These are phyloP conservation scores for Anoplopoma fimbria DNA, from an alignment of 2,113 vertebrate species.

Conservation along the genomic window DNA sequence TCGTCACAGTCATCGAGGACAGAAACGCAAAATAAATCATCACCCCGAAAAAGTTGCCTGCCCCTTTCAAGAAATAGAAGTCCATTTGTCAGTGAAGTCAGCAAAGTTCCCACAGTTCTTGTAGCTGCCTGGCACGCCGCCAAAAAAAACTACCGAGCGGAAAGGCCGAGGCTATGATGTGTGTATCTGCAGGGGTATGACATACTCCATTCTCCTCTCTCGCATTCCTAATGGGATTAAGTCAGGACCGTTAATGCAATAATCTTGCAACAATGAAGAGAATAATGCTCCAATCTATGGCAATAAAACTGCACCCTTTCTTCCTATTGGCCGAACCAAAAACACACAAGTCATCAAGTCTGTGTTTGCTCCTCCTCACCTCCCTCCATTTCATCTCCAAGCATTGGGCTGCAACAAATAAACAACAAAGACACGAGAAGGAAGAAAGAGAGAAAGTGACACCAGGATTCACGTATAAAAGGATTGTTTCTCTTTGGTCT, in stretches of 20 bases:
- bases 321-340: conserved; percentile 57
- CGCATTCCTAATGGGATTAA: conserved; percentile 80
- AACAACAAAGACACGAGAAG: not conserved
- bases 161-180: conserved; percentile 64
- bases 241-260: conserved; percentile 79
- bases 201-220: conserved; percentile 72
- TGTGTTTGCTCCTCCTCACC: conserved; percentile 52
- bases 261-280: conserved; percentile 78
- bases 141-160: conserved; percentile 61
- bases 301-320: conserved; percentile 71
- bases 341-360: conserved; percentile 70
- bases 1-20: conserved; percentile 54
- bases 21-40: conserved; percentile 80
- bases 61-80: conserved; percentile 65
- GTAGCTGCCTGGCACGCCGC: conserved; percentile 57
- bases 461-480: conserved; percentile 6
- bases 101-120: conserved; percentile 75
- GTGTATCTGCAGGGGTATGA: conserved; percentile 72
- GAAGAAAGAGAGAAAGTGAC: not conserved
- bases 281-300: conserved; percentile 80
- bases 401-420: conserved; percentile 2
- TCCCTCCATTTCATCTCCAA: conserved; percentile 13
- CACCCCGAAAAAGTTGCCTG: conserved; percentile 63
- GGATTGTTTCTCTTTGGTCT: conserved; percentile 18
- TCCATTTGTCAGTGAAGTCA: conserved; percentile 74